Evolutionary conservation across 1,140 invertebrate species (phyloP), one percentile per base, ranked within the genome.

Genomic region (Bacillus rossius): DNA sequence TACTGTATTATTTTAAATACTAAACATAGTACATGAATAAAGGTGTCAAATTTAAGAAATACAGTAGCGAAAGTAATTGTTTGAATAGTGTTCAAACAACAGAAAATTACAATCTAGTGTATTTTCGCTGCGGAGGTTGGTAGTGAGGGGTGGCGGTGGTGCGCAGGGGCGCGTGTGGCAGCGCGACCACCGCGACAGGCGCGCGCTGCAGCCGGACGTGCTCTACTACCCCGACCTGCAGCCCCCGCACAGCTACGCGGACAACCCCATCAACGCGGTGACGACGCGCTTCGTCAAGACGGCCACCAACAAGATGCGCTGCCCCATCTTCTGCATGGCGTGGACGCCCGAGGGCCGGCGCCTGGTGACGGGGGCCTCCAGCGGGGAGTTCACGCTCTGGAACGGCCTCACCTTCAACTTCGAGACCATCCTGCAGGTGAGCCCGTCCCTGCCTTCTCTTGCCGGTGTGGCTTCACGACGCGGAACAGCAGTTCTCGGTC

Each of bases 371-470:
- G 98, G 98, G 4, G 96, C 98, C 13, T 99, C 96, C 1, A 98
- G 94, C 63, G 98, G 98, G 19, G 98, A 99, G 77, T 99, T 99
- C 71, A 99, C 98, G 0, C 77, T 99, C 2, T 99, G 98, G 98
- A 99, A 99, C 82, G 98, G 98, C 19, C 82, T 99, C 5, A 99
- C 97, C 7, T 99, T 99, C 76, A 99, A 99, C 79, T 99, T 99
- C 81, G 98, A 99, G 81, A 99, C 98, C 42, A 99, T 99, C 75
- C 79, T 99, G 43, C 98, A 99, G 85, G 93, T 95, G 77, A 43
- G 29, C 5, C 29, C n/a, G n/a, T n/a, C n/a, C n/a, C n/a, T n/a
- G n/a, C n/a, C n/a, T n/a, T n/a, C n/a, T n/a, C n/a, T n/a, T n/a
- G n/a, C n/a, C n/a, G n/a, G n/a, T n/a, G n/a, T n/a, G n/a, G n/a